phyloP scores from a whole-genome alignment of 2,888 invertebrate genomes.

The Himalopsyche anomala region DNA sequence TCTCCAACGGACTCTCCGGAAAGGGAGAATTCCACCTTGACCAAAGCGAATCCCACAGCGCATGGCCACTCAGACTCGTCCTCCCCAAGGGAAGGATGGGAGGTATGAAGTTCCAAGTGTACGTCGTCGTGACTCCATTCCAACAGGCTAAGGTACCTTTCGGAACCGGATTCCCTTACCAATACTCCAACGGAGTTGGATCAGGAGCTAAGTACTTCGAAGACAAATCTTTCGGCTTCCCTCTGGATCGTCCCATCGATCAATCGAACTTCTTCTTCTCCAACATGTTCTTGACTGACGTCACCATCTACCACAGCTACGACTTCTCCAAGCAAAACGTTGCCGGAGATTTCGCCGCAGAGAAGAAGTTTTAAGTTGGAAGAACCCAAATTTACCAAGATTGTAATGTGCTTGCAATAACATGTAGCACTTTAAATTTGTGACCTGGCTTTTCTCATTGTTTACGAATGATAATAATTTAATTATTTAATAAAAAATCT shows the following conservation, averaged over 20 bases:
- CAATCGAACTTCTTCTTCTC: slow-evolving; percentile 78
- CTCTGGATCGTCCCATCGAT: slow-evolving; percentile 83
- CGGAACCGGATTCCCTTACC: slow-evolving; percentile 67
- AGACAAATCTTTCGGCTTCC: slow-evolving; percentile 83
- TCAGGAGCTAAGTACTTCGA: slow-evolving; percentile 79
- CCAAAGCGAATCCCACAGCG: slow-evolving; percentile 75
- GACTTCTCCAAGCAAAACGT: not conserved
- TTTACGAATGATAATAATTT: too few relatives aligned
- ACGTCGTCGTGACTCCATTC: slow-evolving; percentile 79
- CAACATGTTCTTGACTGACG: slow-evolving; percentile 82
- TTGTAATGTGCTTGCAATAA: too few relatives aligned
- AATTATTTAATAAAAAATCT: too few relatives aligned
- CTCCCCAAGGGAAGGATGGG: slow-evolving; percentile 83
- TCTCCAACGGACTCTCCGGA: slow-evolving; percentile 64
- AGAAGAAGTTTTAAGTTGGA: too few relatives aligned
- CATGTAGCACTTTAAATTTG: too few relatives aligned
- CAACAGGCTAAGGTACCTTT: slow-evolving; percentile 71
- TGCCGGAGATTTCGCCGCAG: slow-evolving; percentile 67
- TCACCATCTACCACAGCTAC: slow-evolving; percentile 78
- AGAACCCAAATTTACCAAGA: too few relatives aligned
- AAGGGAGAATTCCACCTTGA: slow-evolving; percentile 73
- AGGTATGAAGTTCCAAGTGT: slow-evolving; percentile 82
- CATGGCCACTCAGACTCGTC: slow-evolving; percentile 81
- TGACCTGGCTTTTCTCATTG: too few relatives aligned
- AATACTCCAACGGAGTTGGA: slow-evolving; percentile 73